These are phyloP conservation scores for Andrena bucephala DNA, from an alignment of 2,888 invertebrate genomes.

Conservation along the genomic window DNA sequence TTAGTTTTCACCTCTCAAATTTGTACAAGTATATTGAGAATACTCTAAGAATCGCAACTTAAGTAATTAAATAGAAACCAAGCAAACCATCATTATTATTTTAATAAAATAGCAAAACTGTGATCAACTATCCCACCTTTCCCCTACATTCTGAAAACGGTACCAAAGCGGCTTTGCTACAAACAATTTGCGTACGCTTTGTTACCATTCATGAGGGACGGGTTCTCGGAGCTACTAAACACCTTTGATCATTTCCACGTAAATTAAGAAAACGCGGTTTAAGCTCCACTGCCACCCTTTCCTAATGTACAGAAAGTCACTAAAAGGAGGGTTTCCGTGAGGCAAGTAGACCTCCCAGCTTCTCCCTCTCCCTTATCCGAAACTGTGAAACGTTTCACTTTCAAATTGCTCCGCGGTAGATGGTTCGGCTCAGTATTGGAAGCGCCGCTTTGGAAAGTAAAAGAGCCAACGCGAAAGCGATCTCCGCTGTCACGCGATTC, in stretches of 20 bases:
- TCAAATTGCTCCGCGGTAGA: conserved; percentile 21
- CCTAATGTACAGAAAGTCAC: conserved; percentile 5
- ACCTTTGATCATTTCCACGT: conserved; percentile 43
- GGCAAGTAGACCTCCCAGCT: neutral
- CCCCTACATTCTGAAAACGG: neutral
- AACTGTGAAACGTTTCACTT: conserved; percentile 22
- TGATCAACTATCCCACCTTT: no score
- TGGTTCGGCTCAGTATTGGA: conserved; percentile 2
- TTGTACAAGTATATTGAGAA: no score
- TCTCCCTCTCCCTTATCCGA: neutral
- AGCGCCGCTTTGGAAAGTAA: conserved; percentile 24
- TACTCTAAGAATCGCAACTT: no score
- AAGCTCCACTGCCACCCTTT: neutral
- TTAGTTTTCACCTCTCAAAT: no score
- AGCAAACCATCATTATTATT: no score
- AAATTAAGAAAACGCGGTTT: conserved; percentile 28
- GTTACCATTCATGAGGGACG: conserved; percentile 5
- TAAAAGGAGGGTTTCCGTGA: conserved; percentile 31
- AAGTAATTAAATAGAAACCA: no score
- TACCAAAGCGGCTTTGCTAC: neutral
- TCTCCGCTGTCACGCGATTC: conserved; percentile 31
- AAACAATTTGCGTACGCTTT: neutral
- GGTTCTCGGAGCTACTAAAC: conserved; percentile 19
- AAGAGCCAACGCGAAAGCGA: conserved; percentile 11
- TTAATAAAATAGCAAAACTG: no score